Evolutionary conservation across 2,888 invertebrate genomes (phyloP).

Genomic region (Microplitis manilae): DNA sequence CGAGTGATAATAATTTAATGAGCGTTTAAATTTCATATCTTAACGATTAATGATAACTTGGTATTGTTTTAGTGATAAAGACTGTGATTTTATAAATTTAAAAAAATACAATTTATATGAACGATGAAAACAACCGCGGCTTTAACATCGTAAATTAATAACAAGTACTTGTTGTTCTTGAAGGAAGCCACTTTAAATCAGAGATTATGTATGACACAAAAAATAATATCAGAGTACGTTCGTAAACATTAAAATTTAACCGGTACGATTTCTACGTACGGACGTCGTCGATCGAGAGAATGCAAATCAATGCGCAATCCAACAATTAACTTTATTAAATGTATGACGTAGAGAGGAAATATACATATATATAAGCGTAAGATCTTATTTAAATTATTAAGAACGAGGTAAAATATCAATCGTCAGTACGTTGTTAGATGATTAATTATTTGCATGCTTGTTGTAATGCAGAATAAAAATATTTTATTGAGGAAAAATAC

Average conservation of each 20-base stretch:
- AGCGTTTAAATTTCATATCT: conserved; percentile 14
- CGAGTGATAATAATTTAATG: not conserved
- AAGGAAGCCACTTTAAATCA: conserved; percentile 18
- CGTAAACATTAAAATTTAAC: not conserved
- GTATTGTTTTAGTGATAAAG: conserved; percentile 5
- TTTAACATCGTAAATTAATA: not conserved
- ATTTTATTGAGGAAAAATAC: conserved; percentile 7
- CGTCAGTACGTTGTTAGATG: not conserved
- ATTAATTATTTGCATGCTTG: not conserved
- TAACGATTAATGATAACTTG: conserved; percentile 1
- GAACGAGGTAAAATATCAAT: not conserved
- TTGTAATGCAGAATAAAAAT: not conserved
- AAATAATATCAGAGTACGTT: not conserved
- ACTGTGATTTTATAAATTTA: not conserved
- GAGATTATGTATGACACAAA: not conserved
- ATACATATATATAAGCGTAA: not conserved
- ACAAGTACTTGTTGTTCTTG: not conserved
- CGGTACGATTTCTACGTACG: not conserved
- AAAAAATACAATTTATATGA: not conserved
- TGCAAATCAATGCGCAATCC: not conserved
- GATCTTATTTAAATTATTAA: not conserved
- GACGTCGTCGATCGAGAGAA: not conserved
- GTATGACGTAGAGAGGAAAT: not conserved
- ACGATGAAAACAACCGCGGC: not conserved
- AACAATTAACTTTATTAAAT: not conserved